Base-by-base conservation (phyloP, 2,888 invertebrate species). In the Chaitophorus viminalis region DNA sequence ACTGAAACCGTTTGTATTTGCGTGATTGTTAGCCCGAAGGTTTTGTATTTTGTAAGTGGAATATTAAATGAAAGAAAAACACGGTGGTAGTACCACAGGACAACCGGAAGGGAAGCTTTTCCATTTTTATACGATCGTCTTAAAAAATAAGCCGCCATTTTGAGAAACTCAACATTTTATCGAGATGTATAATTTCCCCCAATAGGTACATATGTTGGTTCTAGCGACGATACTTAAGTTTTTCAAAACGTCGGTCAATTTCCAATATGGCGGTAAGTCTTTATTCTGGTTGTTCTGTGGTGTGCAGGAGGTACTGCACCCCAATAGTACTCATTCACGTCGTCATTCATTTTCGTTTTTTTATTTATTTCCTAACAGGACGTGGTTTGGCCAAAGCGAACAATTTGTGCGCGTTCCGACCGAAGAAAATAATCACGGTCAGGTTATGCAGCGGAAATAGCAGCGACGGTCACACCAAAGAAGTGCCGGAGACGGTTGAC, bases 351-450 rank as follows among this genome's bases (percentile, higher is more conserved):
- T n/a, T 68, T 70, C 21, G 1, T 6, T 46, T 46, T 46, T n/a
- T n/a, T n/a, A n/a, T n/a, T 46, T 14, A 46, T 46, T 46, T 14
- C 14, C 14, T 14, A 21, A 33, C 17, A 86, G 85, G 78, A n/a
- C n/a, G n/a, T 78, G 54, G 54, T 70, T 29, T 78, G 5, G 29
- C 74, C 36, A 87, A 46, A 74, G 31, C 31, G 14, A 79, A 60
- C 60, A 74, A 60, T 72, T 54, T 72, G 36, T 54, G 33, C 25
- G n/a, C 68, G 36, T 72, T 86, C n/a, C n/a, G 70, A 18, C n/a
- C 36, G 54, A 86, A 78, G 29, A 29, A 54, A 70, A n/a, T n/a
- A n/a, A 31, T 31, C 1, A 18, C 21, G 5, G n/a, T 29, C 33
- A 87, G 72, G n/a, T 25, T 31, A 9, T 79, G 60, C 60, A 79